A percentile compares a stretch with the other conserved stretches of the same genome.
These are phyloP conservation scores for Mungos mungo DNA, from an alignment of 2,113 vertebrate genomes.

Conservation along the genomic window DNA sequence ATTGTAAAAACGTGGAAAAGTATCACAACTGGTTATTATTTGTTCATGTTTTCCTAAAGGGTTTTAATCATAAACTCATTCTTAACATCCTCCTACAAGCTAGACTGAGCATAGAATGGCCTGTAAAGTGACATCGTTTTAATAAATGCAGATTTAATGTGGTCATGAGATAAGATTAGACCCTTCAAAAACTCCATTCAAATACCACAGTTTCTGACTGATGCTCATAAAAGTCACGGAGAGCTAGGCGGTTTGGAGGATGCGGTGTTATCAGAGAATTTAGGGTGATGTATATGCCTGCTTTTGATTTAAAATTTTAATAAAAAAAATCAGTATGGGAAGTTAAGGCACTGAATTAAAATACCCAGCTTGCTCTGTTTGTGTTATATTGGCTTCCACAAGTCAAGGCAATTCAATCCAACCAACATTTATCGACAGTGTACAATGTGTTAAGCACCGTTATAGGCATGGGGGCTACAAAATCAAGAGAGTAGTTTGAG, in stretches of 20 bases:
- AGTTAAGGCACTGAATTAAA: slow-evolving; percentile 49
- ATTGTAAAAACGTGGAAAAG: slow-evolving; percentile 87
- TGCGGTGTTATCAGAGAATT: slow-evolving; percentile 50
- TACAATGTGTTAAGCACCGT: not conserved
- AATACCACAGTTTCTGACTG: slow-evolving; percentile 66
- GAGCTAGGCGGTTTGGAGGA: slow-evolving; percentile 47
- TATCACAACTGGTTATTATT: slow-evolving; percentile 90
- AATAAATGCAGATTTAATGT: slow-evolving; percentile 84
- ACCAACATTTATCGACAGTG: not conserved
- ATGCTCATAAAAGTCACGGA: slow-evolving; percentile 62
- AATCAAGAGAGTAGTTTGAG: not conserved
- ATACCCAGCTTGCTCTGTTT: not conserved
- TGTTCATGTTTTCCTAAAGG: slow-evolving; percentile 84
- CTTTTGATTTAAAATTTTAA: slow-evolving; percentile 73
- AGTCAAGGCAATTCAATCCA: slow-evolving; percentile 43
- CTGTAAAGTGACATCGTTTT: slow-evolving; percentile 80
- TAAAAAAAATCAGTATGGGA: slow-evolving; percentile 59
- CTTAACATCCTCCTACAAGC: slow-evolving; percentile 81
- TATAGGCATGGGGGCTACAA: not conserved
- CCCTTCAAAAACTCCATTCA: slow-evolving; percentile 50
- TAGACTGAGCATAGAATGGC: slow-evolving; percentile 67
- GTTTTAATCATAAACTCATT: slow-evolving; percentile 84
- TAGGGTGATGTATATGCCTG: slow-evolving; percentile 19
- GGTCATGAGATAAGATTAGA: slow-evolving; percentile 83
- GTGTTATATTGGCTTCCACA: not conserved